phyloP scores from a whole-genome alignment of 2,797 vertebrate species.

The Syngnathus rostellatus region DNA sequence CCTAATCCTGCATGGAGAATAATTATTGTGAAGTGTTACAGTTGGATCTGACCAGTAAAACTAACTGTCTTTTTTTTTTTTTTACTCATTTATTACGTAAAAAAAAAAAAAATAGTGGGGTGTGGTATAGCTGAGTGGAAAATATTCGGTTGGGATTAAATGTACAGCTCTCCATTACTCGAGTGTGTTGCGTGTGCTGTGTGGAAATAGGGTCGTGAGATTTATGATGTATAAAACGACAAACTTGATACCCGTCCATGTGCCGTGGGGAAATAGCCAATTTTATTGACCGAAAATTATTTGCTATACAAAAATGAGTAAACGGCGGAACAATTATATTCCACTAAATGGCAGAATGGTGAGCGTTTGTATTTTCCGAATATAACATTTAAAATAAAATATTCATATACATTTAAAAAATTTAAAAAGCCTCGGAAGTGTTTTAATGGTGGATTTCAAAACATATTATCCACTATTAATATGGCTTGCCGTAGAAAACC shows the following conservation, averaged over 20 bases:
- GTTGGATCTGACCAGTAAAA: constrained; percentile 98
- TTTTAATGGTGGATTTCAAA: background rate
- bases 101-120: constrained; percentile 33
- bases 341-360: background rate
- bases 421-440: no score
- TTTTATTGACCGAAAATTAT: background rate
- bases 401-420: no score
- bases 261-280: background rate
- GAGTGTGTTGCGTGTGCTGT: constrained; percentile 10
- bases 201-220: background rate
- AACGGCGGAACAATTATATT: background rate
- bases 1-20: constrained; percentile 94
- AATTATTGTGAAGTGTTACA: constrained; percentile 99
- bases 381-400: background rate
- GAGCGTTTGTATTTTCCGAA: background rate
- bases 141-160: constrained; percentile 95
- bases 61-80: constrained; percentile 95
- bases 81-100: constrained; percentile 77
- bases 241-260: background rate
- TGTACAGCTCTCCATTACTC: constrained; percentile 86
- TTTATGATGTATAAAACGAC: background rate
- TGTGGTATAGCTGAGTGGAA: constrained; percentile 87
- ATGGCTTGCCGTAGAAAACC: background rate
- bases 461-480: background rate
- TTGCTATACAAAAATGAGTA: background rate